Percentiles rank a stretch among this genome's conserved stretches.
These are phyloP conservation scores for Trogon surrucura DNA, from an alignment of 2,113 vertebrate species.

Conservation along the genomic window DNA sequence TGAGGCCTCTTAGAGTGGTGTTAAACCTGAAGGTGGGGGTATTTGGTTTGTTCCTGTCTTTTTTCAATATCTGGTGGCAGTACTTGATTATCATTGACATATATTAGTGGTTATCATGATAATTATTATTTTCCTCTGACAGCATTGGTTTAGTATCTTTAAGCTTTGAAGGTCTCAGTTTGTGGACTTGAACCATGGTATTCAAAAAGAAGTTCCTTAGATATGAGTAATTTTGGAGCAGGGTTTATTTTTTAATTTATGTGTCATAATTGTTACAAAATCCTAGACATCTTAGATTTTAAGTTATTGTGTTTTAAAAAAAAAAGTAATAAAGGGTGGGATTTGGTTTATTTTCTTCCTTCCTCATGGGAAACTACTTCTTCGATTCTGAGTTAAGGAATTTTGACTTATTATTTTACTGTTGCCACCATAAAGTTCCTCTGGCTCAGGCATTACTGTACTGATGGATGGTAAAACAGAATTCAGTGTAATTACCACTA, in stretches of 20 bases:
- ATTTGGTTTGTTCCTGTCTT: neutral
- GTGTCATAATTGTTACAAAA: neutral
- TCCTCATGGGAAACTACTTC: neutral
- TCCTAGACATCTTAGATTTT: neutral
- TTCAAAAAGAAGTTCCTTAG: neutral
- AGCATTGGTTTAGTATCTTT: neutral
- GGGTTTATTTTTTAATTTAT: neutral
- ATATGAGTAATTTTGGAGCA: neutral
- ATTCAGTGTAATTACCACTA: neutral
- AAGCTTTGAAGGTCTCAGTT: neutral
- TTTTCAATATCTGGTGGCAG: neutral
- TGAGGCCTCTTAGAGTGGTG: neutral
- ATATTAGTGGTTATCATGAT: neutral
- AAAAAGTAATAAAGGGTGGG: neutral
- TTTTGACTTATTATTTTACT: neutral
- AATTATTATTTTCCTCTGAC: neutral
- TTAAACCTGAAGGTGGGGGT: neutral
- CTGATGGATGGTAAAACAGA: neutral
- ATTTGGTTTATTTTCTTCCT: neutral
- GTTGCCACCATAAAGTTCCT: neutral
- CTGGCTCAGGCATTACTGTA: neutral
- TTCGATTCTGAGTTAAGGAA: neutral
- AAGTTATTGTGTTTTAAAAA: neutral
- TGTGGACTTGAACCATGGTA: neutral
- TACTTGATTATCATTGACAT: neutral